Conservation (phyloP, 1,140 invertebrate genomes). For the Elysia chlorotica region DNA sequence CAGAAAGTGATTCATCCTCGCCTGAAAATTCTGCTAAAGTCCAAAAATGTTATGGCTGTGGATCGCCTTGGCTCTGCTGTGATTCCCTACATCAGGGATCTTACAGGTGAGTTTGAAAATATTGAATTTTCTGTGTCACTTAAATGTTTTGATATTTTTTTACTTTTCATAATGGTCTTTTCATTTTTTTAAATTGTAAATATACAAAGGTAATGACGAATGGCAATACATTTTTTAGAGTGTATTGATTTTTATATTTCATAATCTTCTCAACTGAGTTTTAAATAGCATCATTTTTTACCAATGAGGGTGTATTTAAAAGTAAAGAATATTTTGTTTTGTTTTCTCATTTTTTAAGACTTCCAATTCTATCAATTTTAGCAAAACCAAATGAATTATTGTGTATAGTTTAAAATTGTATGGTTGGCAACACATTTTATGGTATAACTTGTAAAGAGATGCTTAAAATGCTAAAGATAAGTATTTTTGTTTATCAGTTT, state of each 20-base stretch:
- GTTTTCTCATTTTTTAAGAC: not conserved
- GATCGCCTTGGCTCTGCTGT: constrained; percentile 54
- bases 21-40: constrained; percentile 52
- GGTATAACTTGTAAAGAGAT: no score
- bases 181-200: not conserved
- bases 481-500: no score
- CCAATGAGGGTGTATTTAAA: not conserved
- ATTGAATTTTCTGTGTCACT: not conserved
- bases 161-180: not conserved
- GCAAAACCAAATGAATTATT: not conserved
- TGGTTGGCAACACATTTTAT: no score
- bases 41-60: constrained; percentile 80
- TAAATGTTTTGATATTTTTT: not conserved
- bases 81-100: constrained; percentile 27
- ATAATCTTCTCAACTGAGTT: not conserved
- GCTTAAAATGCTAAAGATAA: no score
- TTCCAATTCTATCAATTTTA: not conserved
- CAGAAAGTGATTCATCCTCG: constrained; percentile 45
- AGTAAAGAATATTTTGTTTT: not conserved
- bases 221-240: not conserved
- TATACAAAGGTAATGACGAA: not conserved
- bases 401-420: no score
- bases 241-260: not conserved
- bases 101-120: constrained; percentile 30
- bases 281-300: not conserved